Base-by-base conservation (phyloP, 2,113 vertebrate genomes). In the Synchiropus splendidus region DNA sequence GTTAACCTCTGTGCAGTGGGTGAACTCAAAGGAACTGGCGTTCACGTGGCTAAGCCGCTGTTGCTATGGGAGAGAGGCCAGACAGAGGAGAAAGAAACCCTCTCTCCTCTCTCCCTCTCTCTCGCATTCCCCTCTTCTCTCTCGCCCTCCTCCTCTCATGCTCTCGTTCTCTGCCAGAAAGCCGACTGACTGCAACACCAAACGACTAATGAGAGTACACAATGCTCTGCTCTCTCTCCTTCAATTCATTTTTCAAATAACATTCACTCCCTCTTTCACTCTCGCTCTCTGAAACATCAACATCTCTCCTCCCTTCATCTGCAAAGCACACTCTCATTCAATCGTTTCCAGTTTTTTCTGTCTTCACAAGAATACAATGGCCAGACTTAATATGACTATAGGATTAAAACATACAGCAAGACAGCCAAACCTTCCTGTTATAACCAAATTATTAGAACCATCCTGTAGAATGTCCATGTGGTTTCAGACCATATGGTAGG, bases 21-120 rank as follows among this genome's bases (percentile, higher is more conserved):
- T 82, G 61, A 74, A 77, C 70, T 78, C 74, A 78, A 67, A 82
- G 64, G 74, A 80, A 75, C 77, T 61, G 65, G 70, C 61, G 55
- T 73, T 83, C 80, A 81, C 78, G 65, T 67, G 66, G 72, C 80
- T 80, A 75, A 71, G 78, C 77, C 45, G 54, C 74, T 83, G 85
- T 85, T 84, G 82, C 83, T 80, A 87, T 83, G 80, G 80, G 78
- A 85, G 69, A 73, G 78, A 65, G 74, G 77, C 75, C 80, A 82
- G 78, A 77, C 74, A 77, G 70, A 78, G 75, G 66, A 80, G 70
- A 78, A 69, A 81, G 67, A 76, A 60, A 57, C 36, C 51, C 13
- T 59, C 57, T 62, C 62, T 65, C 54, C 66, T 67, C 51, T 27
- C 15, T 60, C 51, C 17, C 35, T 27, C 47, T 18, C 54, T 14